Evolutionary conservation across 2,888 invertebrate genomes (phyloP).

Genomic region (Epiblema foenella): DNA sequence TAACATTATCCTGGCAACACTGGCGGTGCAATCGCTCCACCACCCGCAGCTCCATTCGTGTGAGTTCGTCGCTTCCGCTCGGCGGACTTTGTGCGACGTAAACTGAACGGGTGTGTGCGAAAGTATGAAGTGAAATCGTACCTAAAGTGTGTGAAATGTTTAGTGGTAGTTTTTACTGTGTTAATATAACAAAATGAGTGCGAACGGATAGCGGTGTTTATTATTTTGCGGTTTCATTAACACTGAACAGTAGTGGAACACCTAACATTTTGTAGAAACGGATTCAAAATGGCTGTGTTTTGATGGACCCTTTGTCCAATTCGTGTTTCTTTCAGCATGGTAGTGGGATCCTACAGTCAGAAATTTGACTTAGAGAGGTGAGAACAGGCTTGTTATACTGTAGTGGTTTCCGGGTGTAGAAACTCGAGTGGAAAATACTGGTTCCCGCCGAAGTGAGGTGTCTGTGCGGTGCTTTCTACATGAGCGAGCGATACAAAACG

Average conservation of each 20-base stretch:
- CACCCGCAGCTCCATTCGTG: slow-evolving; percentile 65
- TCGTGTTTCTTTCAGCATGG: slow-evolving; percentile 88
- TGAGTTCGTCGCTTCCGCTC: slow-evolving; percentile 75
- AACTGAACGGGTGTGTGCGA: slow-evolving; percentile 78
- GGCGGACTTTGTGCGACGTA: slow-evolving; percentile 78
- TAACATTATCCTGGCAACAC: slow-evolving; percentile 57
- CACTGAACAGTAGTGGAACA: slow-evolving; percentile 71
- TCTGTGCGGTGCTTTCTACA: slow-evolving; percentile 79
- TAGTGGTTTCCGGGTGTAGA: slow-evolving; percentile 55
- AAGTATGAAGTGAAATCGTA: slow-evolving; percentile 85
- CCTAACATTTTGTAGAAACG: slow-evolving; percentile 81
- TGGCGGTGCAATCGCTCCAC: slow-evolving; percentile 50
- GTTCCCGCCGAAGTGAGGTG: slow-evolving; percentile 70
- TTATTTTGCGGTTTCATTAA: slow-evolving; percentile 59
- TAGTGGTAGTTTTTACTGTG: slow-evolving; percentile 82
- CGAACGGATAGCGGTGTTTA: slow-evolving; percentile 75
- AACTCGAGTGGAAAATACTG: slow-evolving; percentile 77
- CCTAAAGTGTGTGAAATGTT: slow-evolving; percentile 83
- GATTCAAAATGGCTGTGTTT: slow-evolving; percentile 90
- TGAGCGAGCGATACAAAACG: slow-evolving; percentile 75
- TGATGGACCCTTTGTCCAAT: slow-evolving; percentile 88
- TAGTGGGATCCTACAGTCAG: slow-evolving; percentile 87
- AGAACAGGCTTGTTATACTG: slow-evolving; percentile 66
- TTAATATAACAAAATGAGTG: slow-evolving; percentile 81
- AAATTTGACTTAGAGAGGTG: slow-evolving; percentile 87